phyloP scores from a whole-genome alignment of 2,888 invertebrate species.

The Hypomecis atomaria region DNA sequence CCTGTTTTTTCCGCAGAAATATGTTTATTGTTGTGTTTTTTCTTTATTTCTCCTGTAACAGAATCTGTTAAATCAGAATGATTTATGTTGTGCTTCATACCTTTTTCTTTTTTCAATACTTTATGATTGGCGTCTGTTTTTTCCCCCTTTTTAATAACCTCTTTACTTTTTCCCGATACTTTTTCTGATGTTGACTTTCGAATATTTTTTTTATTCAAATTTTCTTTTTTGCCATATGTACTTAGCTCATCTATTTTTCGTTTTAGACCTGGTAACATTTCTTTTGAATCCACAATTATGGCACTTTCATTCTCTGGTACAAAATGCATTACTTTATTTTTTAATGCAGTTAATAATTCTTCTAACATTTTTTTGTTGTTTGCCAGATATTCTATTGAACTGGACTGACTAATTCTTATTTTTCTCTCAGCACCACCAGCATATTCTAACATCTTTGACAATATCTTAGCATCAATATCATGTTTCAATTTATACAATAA shows the following conservation, averaged over 20 bases:
- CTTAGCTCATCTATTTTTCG: neutral
- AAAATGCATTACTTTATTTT: neutral
- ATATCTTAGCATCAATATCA: neutral
- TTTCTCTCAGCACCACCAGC: neutral
- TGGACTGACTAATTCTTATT: neutral
- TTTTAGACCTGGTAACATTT: neutral
- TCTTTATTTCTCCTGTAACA: neutral
- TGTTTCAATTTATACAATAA: conserved; percentile 44
- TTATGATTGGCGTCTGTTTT: too few relatives aligned
- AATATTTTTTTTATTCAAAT: neutral
- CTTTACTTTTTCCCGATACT: neutral
- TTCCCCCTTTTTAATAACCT: neutral
- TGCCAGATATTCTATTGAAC: neutral
- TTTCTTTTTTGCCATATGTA: neutral
- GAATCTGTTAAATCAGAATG: neutral
- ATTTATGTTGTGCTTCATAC: neutral
- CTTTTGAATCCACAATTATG: neutral
- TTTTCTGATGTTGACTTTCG: neutral
- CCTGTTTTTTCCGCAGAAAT: too few relatives aligned
- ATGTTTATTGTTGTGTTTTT: too few relatives aligned
- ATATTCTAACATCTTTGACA: conserved; percentile 1
- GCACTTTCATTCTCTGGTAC: neutral
- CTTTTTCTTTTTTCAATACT: neutral
- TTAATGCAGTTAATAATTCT: neutral
- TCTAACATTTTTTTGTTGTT: neutral